Evolutionary conservation across 2,797 vertebrate species (phyloP).

Genomic region (Emydoidea blandingii): DNA sequence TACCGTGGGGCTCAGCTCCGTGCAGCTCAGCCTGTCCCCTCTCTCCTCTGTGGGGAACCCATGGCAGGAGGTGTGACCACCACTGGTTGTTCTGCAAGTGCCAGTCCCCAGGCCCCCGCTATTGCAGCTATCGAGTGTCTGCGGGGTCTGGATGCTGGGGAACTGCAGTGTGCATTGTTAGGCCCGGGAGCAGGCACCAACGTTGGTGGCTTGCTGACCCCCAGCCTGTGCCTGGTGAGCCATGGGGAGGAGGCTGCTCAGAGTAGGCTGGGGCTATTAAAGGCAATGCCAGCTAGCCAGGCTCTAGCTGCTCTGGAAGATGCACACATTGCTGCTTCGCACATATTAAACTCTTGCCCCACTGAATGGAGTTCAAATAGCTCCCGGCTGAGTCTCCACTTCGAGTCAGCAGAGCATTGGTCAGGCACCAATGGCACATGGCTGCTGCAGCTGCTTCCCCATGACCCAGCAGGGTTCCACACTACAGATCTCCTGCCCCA

Average conservation of each 20-base stretch:
- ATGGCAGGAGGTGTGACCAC: not conserved
- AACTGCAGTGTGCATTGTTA: not conserved
- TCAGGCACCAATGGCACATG: not conserved
- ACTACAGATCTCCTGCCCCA: fast-evolving
- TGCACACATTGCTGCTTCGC: not conserved
- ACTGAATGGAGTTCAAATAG: not conserved
- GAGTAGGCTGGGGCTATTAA: not conserved
- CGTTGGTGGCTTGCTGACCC: not conserved
- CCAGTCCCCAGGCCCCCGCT: not conserved
- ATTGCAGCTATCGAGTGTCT: not conserved
- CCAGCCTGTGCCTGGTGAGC: not conserved
- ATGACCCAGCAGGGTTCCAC: not conserved
- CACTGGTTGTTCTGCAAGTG: not conserved
- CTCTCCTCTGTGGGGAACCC: not conserved
- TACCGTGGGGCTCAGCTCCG: not conserved
- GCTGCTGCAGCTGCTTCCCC: not conserved
- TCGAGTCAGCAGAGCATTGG: no score
- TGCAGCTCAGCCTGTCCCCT: not conserved
- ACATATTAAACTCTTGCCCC: not conserved
- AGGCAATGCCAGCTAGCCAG: not conserved
- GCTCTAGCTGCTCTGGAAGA: not conserved
- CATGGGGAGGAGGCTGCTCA: no score
- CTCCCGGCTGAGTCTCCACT: not conserved
- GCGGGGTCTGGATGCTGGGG: not conserved
- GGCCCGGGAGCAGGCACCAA: not conserved